Conservation (phyloP, 2,797 vertebrate genomes). For the Danio albolineatus region DNA sequence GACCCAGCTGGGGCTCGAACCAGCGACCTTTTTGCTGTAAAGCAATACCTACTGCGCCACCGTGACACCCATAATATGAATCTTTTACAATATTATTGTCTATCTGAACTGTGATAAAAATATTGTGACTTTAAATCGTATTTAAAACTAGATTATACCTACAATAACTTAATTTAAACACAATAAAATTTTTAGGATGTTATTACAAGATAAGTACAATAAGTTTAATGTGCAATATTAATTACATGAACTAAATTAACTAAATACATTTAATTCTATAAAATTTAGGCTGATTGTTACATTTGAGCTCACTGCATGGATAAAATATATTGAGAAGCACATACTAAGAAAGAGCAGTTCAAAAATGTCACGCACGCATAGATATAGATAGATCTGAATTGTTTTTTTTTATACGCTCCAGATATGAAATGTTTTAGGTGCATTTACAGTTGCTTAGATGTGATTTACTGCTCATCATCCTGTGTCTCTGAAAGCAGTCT, state of each 20-base stretch:
- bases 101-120: no score
- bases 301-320: background rate
- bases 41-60: no score
- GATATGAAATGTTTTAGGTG: constrained; percentile 26
- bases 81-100: no score
- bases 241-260: background rate
- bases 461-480: constrained; percentile 33
- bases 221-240: background rate
- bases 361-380: background rate
- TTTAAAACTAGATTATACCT: no score
- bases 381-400: background rate
- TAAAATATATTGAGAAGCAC: background rate
- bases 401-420: constrained; percentile 7
- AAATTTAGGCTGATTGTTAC: background rate
- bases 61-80: no score
- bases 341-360: background rate
- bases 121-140: no score
- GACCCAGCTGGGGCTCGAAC: no score
- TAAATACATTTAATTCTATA: background rate
- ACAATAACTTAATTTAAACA: no score
- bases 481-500: constrained; percentile 22
- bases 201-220: background rate
- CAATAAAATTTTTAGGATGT: background rate
- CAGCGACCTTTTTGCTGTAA: no score
- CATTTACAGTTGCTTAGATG: constrained; percentile 5